These are phyloP conservation scores for Liparis tanakae DNA, from an alignment of 2,797 vertebrate genomes.

Conservation along the genomic window DNA sequence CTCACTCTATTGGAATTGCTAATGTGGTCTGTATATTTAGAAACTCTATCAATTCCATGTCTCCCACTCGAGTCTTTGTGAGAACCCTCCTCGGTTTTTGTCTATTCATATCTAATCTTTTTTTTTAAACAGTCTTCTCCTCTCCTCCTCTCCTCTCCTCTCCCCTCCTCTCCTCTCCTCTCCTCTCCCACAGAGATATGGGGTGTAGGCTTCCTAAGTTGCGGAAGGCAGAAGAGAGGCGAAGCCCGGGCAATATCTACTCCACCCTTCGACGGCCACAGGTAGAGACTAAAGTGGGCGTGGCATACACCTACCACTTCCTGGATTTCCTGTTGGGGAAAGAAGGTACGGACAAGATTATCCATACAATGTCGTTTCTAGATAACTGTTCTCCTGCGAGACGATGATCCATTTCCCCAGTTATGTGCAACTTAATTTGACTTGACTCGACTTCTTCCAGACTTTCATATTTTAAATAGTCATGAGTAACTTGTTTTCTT, in stretches of 20 bases:
- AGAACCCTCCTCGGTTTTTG: conserved; percentile 14
- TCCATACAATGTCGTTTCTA: not conserved
- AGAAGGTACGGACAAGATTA: conserved; percentile 79
- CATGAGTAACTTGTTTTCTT: conserved; percentile 16
- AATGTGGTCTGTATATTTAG: conserved; percentile 70
- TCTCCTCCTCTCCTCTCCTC: conserved; percentile 1
- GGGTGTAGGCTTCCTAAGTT: conserved; percentile 94
- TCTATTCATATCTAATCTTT: conserved; percentile 11
- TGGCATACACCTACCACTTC: conserved; percentile 93
- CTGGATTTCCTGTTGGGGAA: conserved; percentile 92
- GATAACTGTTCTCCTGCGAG: conserved; percentile 1
- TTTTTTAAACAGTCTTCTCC: not conserved
- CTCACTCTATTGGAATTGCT: conserved; percentile 51
- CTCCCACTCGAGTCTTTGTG: conserved; percentile 42
- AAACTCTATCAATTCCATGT: conserved; percentile 54
- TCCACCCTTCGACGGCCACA: conserved; percentile 94
- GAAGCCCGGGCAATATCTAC: conserved; percentile 94
- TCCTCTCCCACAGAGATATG: conserved; percentile 78
- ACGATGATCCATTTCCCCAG: not conserved
- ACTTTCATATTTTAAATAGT: conserved; percentile 36
- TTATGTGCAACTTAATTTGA: conserved; percentile 12
- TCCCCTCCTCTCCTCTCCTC: not conserved
- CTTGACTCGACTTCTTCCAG: conserved; percentile 6
- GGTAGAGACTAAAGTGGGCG: conserved; percentile 94
- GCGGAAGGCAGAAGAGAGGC: conserved; percentile 85